Percentiles rank a stretch among this genome's conserved stretches.
Conservation (phyloP, 2,888 invertebrate genomes). For the Pachydiplax longipennis region DNA sequence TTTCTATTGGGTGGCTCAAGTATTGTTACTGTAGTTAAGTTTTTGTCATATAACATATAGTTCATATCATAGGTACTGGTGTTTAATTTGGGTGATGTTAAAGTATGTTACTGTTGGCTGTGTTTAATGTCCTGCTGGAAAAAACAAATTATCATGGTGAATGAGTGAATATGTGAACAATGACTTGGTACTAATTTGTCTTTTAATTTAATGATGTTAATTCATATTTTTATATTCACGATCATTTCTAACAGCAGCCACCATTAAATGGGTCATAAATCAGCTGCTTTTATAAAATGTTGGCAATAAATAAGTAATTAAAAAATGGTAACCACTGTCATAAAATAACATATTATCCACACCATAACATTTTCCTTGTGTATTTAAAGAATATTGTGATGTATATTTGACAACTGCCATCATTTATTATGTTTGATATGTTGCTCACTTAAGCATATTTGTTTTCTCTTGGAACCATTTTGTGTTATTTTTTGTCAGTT, state of each 20-base stretch:
- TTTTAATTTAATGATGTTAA: background rate
- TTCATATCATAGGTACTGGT: slow-evolving; percentile 31
- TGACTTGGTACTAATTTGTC: slow-evolving; percentile 10
- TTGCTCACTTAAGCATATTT: background rate
- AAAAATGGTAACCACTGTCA: background rate
- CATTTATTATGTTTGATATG: background rate
- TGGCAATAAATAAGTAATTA: background rate
- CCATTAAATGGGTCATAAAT: background rate
- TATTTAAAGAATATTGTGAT: background rate
- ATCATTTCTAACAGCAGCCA: slow-evolving; percentile 6
- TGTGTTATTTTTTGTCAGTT: background rate
- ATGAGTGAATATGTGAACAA: background rate
- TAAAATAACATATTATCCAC: background rate
- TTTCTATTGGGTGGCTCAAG: slow-evolving; percentile 32
- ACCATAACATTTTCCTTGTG: background rate
- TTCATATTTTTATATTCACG: background rate
- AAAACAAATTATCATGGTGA: slow-evolving; percentile 2
- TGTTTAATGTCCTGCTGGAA: slow-evolving; percentile 21
- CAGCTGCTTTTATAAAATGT: background rate
- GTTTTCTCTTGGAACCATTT: background rate
- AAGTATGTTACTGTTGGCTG: slow-evolving; percentile 35
- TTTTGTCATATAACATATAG: background rate
- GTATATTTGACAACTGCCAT: background rate
- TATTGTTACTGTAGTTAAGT: slow-evolving; percentile 38
- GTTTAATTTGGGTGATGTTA: slow-evolving; percentile 26